phyloP scores from a whole-genome alignment of 1,140 invertebrate genomes.

The Globodera rostochiensis region DNA sequence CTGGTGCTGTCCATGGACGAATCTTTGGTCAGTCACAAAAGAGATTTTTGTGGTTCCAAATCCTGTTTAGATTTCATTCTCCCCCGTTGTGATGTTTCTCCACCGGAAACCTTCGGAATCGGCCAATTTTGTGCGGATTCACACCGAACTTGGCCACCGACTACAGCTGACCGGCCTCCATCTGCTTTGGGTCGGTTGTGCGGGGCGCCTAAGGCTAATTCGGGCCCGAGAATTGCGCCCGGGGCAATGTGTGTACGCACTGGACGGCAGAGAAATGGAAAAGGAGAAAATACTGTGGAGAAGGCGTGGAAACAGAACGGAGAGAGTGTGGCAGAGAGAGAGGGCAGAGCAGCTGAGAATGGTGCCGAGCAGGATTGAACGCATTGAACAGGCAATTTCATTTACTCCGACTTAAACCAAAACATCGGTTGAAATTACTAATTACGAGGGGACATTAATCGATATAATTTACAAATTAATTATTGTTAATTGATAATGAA shows the following conservation, averaged over 20 bases:
- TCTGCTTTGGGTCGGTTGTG: slow-evolving; percentile 34
- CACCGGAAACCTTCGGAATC: slow-evolving; percentile 43
- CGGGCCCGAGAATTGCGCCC: slow-evolving; percentile 38
- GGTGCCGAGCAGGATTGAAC: neutral
- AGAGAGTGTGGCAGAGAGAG: slow-evolving; percentile 15
- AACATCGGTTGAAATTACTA: too few species aligned
- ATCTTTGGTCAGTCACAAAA: slow-evolving; percentile 20
- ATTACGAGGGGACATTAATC: too few species aligned
- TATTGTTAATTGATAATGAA: too few species aligned
- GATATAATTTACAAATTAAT: too few species aligned
- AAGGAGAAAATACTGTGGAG: slow-evolving; percentile 8
- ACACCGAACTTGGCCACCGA: slow-evolving; percentile 25
- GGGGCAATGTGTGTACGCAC: slow-evolving; percentile 45
- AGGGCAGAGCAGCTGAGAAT: neutral
- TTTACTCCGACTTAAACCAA: too few species aligned
- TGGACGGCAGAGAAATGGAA: slow-evolving; percentile 18
- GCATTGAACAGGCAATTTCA: neutral
- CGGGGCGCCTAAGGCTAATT: slow-evolving; percentile 29
- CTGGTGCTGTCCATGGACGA: slow-evolving; percentile 51
- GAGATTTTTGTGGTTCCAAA: slow-evolving; percentile 5
- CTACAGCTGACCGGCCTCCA: slow-evolving; percentile 48
- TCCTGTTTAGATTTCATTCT: slow-evolving; percentile 44
- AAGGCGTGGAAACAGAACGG: neutral
- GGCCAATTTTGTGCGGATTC: slow-evolving; percentile 33
- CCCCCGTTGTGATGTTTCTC: slow-evolving; percentile 52